Evolutionary conservation across 2,113 vertebrate genomes (phyloP).

Genomic region (Sporophila hypoxantha): DNA sequence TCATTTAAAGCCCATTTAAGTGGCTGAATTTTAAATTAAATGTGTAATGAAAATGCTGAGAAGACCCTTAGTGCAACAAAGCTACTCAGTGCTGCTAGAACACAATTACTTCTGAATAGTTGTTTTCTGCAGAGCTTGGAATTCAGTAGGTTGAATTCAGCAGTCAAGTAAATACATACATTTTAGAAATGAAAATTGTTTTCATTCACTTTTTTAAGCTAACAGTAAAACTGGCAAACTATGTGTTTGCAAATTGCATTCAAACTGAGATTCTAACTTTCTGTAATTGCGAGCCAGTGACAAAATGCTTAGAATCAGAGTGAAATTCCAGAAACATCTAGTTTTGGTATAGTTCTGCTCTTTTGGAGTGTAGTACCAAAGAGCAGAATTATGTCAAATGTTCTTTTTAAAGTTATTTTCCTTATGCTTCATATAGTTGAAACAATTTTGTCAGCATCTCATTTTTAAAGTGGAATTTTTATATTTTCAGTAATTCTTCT

Average conservation of each 20-base stretch:
- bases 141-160: neutral
- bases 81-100: neutral
- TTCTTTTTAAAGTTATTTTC: neutral
- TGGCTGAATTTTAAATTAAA: neutral
- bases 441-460: neutral
- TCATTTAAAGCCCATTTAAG: neutral
- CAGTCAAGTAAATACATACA: neutral
- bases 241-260: neutral
- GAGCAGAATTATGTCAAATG: neutral
- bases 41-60: neutral
- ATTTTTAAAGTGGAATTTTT: constrained; percentile 19
- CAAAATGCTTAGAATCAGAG: neutral
- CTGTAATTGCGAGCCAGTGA: neutral
- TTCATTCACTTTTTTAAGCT: neutral
- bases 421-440: neutral
- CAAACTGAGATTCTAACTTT: neutral
- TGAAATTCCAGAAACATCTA: neutral
- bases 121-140: neutral
- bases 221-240: neutral
- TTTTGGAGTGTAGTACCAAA: neutral
- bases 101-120: neutral
- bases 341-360: constrained; percentile 4
- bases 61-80: neutral
- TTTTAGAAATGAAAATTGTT: neutral
- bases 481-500: neutral